Evolutionary conservation across 2,113 vertebrate species (phyloP).

Genomic region (Melanerpes formicivorus): DNA sequence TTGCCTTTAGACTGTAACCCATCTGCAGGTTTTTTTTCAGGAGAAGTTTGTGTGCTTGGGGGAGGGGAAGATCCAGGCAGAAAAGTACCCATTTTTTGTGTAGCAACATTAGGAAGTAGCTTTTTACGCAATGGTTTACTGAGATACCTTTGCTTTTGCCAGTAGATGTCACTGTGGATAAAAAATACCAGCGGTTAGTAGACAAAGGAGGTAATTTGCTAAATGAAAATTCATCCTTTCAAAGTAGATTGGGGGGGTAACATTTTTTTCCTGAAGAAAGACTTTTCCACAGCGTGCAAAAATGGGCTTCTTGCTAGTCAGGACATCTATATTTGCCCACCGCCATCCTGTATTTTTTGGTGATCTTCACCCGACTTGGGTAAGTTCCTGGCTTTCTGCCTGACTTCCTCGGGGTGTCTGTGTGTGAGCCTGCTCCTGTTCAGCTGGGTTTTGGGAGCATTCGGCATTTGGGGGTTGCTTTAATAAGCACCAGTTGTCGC

Average conservation of each 20-base stretch:
- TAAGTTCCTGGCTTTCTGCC: conserved; percentile 15
- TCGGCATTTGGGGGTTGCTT: not conserved
- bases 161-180: conserved; percentile 75
- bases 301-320: not conserved
- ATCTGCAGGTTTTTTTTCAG: not conserved
- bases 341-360: not conserved
- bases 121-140: not conserved
- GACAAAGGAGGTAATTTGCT: conserved; percentile 71
- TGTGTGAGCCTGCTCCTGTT: not conserved
- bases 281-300: not conserved
- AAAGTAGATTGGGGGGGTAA: not conserved
- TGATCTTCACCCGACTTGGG: not conserved
- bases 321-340: not conserved
- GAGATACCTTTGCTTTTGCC: conserved; percentile 49
- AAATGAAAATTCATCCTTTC: conserved; percentile 59
- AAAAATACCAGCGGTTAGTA: conserved; percentile 45
- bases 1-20: not conserved
- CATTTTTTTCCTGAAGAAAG: not conserved
- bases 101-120: not conserved
- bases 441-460: not conserved
- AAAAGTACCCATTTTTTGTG: not conserved
- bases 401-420: not conserved
- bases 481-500: not conserved
- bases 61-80: not conserved
- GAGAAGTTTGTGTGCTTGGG: not conserved